Conservation (phyloP, 2,113 vertebrate species). For the Hippocampus barbouri region DNA sequence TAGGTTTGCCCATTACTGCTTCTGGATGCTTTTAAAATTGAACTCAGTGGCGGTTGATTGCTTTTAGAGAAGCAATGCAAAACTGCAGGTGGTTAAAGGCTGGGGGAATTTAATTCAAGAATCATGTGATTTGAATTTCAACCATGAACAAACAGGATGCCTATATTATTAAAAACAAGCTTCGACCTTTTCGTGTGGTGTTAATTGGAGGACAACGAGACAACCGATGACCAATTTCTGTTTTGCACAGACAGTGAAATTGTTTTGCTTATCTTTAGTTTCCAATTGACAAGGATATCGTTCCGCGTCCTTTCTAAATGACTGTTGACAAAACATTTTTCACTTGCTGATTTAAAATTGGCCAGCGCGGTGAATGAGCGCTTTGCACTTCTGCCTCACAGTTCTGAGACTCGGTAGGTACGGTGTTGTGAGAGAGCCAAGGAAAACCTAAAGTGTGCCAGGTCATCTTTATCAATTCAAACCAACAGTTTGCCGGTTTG, state of each 20-base stretch:
- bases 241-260: slow-evolving; percentile 22
- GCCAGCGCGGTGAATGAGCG: background rate
- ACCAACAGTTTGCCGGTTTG: too few relatives aligned
- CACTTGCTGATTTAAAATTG: background rate
- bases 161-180: slow-evolving; percentile 17
- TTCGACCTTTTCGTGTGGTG: slow-evolving; percentile 51
- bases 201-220: slow-evolving; percentile 51
- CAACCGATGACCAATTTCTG: slow-evolving; percentile 23
- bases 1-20: slow-evolving; percentile 30
- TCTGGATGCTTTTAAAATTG: slow-evolving; percentile 26
- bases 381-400: background rate
- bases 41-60: slow-evolving; percentile 27
- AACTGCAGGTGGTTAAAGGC: slow-evolving; percentile 38
- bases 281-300: slow-evolving; percentile 20
- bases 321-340: background rate
- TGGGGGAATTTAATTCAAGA: slow-evolving; percentile 30
- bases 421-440: too few relatives aligned
- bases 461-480: too few relatives aligned
- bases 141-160: slow-evolving; percentile 23
- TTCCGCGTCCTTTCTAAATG: background rate
- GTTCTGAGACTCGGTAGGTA: too few relatives aligned
- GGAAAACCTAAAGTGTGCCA: too few relatives aligned
- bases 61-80: slow-evolving; percentile 32
- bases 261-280: slow-evolving; percentile 29
- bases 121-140: slow-evolving; percentile 46